These are phyloP conservation scores for Lamellibrachia satsuma DNA, from an alignment of 2,888 invertebrate genomes.

Conservation along the genomic window DNA sequence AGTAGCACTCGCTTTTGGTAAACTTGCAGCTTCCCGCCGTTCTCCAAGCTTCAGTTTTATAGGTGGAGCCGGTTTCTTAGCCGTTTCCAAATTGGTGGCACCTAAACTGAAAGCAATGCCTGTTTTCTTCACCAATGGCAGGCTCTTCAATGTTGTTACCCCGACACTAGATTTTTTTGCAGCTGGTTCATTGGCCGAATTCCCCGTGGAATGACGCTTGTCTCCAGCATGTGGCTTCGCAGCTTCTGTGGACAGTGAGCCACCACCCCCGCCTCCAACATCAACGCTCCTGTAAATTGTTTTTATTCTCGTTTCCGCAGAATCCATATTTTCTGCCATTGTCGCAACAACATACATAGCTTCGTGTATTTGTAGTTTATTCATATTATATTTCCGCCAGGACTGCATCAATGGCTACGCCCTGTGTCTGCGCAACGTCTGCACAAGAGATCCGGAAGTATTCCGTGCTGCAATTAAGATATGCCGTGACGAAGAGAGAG, in stretches of 20 bases:
- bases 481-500: no score
- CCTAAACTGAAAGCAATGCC: constrained; percentile 13
- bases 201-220: neutral
- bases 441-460: no score
- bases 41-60: constrained; percentile 3
- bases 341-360: no score
- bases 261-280: neutral
- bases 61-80: neutral
- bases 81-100: neutral
- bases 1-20: neutral
- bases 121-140: neutral
- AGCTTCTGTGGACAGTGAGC: neutral
- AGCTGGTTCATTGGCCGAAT: neutral
- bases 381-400: no score
- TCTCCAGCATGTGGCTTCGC: neutral
- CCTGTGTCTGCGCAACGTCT: no score
- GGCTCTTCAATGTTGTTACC: neutral
- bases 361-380: no score
- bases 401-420: no score
- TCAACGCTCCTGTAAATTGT: neutral
- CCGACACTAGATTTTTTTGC: neutral
- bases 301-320: neutral
- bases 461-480: no score
- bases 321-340: neutral
- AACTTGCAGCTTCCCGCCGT: neutral